phyloP scores from a whole-genome alignment of 1,140 invertebrate genomes.

The Drosophila orosa region DNA sequence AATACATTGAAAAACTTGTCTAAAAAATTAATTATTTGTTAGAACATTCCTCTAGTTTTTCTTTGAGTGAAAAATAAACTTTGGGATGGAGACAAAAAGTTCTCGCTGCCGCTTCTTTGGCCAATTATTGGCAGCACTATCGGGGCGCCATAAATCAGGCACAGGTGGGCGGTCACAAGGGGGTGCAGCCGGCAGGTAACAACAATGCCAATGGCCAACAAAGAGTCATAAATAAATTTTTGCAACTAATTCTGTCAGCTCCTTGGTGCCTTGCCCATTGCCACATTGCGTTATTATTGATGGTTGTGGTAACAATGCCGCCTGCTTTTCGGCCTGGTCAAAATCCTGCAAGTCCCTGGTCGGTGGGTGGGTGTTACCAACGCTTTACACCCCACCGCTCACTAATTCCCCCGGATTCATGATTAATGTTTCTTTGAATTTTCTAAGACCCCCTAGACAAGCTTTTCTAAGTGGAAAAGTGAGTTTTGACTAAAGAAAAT shows the following conservation, averaged over 20 bases:
- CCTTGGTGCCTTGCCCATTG: conserved; percentile 52
- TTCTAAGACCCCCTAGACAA: background rate
- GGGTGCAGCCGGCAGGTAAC: conserved; percentile 20
- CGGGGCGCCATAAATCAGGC: conserved; percentile 55
- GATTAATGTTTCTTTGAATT: conserved; percentile 57
- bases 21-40: background rate
- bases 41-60: background rate
- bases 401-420: conserved; percentile 35
- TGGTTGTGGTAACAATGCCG: conserved; percentile 64
- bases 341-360: background rate
- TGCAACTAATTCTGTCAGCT: conserved; percentile 79
- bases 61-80: conserved; percentile 10
- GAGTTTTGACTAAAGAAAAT: background rate
- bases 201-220: conserved; percentile 55
- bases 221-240: conserved; percentile 79
- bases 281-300: conserved; percentile 80
- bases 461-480: conserved; percentile 16
- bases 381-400: background rate
- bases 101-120: conserved; percentile 23
- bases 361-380: conserved; percentile 11
- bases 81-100: conserved; percentile 46
- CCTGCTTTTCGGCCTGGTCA: conserved; percentile 37
- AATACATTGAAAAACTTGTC: too few species aligned
- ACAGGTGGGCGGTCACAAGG: conserved; percentile 23
- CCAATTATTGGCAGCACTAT: conserved; percentile 62